A percentile compares a stretch with the other conserved stretches of the same genome.
Conservation (phyloP, 1,140 invertebrate genomes). For the Tachypleus tridentatus region DNA sequence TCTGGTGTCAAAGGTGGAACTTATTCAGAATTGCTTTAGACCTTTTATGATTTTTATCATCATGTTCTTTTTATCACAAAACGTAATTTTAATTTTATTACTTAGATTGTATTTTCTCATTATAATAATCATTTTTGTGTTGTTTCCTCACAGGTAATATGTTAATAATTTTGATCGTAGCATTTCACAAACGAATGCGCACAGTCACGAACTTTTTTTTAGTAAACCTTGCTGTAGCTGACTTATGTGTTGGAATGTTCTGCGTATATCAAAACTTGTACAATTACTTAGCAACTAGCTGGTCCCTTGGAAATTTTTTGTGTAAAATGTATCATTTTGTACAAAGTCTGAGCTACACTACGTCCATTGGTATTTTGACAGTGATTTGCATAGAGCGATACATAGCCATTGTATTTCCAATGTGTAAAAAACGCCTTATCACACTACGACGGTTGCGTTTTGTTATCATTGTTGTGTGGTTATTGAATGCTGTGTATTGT, state of each 20-base stretch:
- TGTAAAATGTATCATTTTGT: conserved; percentile 76
- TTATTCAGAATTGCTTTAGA: no score
- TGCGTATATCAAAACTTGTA: conserved; percentile 72
- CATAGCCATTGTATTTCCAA: conserved; percentile 67
- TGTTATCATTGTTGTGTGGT: conserved; percentile 59
- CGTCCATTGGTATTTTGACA: conserved; percentile 64
- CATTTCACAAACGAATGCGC: conserved; percentile 55
- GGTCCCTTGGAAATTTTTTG: conserved; percentile 64
- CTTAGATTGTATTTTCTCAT: no score
- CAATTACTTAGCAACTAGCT: conserved; percentile 58
- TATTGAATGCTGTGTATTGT: conserved; percentile 57
- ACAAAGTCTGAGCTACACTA: conserved; percentile 62
- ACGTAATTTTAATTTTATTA: no score
- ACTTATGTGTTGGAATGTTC: conserved; percentile 70
- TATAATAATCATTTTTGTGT: no score
- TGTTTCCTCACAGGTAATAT: conserved; percentile 50
- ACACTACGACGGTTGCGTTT: conserved; percentile 36
- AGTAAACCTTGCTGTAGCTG: conserved; percentile 66
- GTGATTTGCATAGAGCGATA: conserved; percentile 71
- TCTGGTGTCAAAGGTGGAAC: no score
- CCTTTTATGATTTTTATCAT: no score
- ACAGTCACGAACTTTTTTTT: conserved; percentile 75
- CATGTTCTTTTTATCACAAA: no score
- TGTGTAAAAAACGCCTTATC: conserved; percentile 41
- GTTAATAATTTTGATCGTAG: conserved; percentile 65